phyloP scores from a whole-genome alignment of 2,797 vertebrate species.

The Pseudochirops corinnae region DNA sequence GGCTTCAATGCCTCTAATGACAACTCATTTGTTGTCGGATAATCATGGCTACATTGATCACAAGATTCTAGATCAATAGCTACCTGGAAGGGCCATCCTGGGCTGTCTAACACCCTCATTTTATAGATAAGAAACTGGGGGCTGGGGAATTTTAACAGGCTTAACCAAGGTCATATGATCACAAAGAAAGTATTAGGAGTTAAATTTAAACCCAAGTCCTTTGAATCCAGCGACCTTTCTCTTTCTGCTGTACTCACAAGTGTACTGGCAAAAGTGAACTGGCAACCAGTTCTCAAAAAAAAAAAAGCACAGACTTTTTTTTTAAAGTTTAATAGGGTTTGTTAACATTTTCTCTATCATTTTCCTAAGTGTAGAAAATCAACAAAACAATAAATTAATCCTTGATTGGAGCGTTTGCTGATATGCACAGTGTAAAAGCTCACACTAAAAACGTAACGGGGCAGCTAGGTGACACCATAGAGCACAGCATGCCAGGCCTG shows the following conservation, averaged over 20 bases:
- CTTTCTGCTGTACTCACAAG: neutral
- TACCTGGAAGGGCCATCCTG: neutral
- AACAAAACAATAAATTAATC: neutral
- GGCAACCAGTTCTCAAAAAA: neutral
- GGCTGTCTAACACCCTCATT: neutral
- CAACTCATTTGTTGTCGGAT: neutral
- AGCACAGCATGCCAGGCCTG: neutral
- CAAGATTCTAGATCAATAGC: neutral
- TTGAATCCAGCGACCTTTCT: neutral
- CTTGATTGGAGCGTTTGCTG: neutral
- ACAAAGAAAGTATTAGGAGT: neutral
- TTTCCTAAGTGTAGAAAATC: neutral
- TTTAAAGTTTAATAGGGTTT: neutral
- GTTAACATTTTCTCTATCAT: neutral
- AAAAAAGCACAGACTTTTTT: neutral
- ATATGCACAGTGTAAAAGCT: neutral
- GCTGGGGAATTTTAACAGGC: neutral
- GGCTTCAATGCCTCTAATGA: neutral
- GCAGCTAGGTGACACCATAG: neutral
- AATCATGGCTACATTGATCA: neutral
- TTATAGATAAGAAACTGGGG: neutral
- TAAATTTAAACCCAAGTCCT: neutral
- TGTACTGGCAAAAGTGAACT: neutral
- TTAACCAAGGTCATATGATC: neutral
- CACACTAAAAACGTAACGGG: neutral